Evolutionary conservation across 2,888 invertebrate species (phyloP).

Genomic region (Trichacis sp.): DNA sequence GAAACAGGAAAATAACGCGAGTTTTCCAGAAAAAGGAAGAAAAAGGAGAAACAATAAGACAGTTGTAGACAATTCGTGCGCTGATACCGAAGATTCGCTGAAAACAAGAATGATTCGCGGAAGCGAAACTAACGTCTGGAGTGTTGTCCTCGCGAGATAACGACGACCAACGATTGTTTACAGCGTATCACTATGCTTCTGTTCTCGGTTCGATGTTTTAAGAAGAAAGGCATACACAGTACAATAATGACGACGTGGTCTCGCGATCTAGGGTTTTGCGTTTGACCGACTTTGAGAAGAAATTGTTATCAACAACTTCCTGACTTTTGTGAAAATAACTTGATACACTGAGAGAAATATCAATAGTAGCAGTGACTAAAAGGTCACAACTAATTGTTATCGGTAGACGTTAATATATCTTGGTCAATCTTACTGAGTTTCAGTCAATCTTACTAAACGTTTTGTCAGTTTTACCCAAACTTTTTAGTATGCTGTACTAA

Average conservation of each 20-base stretch:
- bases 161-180: constrained; percentile 17
- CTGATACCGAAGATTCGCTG: constrained; percentile 31
- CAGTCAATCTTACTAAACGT: too few relatives aligned
- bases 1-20: constrained; percentile 9
- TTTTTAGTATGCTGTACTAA: too few relatives aligned
- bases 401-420: too few relatives aligned
- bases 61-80: constrained; percentile 10
- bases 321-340: too few relatives aligned
- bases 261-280: not conserved
- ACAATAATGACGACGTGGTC: not conserved
- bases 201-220: not conserved
- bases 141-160: constrained; percentile 16
- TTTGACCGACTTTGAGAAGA: constrained; percentile 14
- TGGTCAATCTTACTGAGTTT: too few relatives aligned
- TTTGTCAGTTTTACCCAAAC: too few relatives aligned
- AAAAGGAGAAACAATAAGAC: constrained; percentile 7
- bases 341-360: too few relatives aligned
- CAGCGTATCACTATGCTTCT: not conserved
- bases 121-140: constrained; percentile 10
- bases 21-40: constrained; percentile 2
- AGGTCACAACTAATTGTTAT: too few relatives aligned
- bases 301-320: too few relatives aligned
- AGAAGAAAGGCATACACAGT: not conserved
- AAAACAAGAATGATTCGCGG: constrained; percentile 23
- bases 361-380: too few relatives aligned